phyloP scores from a whole-genome alignment of 1,140 invertebrate genomes.

The Drepana arcuata region DNA sequence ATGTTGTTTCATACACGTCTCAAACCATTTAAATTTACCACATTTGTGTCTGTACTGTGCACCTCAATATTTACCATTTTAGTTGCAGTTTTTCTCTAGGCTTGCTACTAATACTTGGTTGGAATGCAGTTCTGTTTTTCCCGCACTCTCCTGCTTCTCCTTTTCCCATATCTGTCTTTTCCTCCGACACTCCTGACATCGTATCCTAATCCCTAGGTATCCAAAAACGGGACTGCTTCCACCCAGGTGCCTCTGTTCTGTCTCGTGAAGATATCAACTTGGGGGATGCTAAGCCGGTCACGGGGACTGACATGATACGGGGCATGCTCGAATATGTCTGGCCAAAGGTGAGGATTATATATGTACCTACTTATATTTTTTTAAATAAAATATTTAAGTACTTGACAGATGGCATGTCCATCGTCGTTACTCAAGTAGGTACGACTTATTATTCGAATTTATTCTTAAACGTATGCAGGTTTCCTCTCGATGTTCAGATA shows the following conservation, averaged over 20 bases:
- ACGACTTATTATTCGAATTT: no score
- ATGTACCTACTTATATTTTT: constrained; percentile 12
- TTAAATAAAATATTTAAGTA: constrained; percentile 5
- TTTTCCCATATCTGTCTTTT: constrained; percentile 17
- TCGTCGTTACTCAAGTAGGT: no score
- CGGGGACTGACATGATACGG: constrained; percentile 85
- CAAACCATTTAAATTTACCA: background rate
- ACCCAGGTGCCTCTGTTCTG: constrained; percentile 85
- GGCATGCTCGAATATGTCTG: constrained; percentile 95
- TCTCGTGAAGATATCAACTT: constrained; percentile 77
- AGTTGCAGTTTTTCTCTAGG: no score
- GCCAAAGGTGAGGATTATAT: constrained; percentile 87
- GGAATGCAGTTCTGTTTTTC: constrained; percentile 50
- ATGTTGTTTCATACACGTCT: background rate
- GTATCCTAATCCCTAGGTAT: constrained; percentile 68
- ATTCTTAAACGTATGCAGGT: no score
- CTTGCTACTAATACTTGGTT: constrained; percentile 62
- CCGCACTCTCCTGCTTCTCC: constrained; percentile 14
- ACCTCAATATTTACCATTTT: no score
- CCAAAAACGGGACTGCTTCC: constrained; percentile 88
- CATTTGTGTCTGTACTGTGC: no score
- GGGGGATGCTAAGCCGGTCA: constrained; percentile 75
- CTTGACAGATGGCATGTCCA: no score
- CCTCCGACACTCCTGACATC: constrained; percentile 40
- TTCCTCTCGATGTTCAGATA: no score